These are phyloP conservation scores for Drosophila bifasciata DNA, from an alignment of 1,140 invertebrate genomes.

Conservation along the genomic window DNA sequence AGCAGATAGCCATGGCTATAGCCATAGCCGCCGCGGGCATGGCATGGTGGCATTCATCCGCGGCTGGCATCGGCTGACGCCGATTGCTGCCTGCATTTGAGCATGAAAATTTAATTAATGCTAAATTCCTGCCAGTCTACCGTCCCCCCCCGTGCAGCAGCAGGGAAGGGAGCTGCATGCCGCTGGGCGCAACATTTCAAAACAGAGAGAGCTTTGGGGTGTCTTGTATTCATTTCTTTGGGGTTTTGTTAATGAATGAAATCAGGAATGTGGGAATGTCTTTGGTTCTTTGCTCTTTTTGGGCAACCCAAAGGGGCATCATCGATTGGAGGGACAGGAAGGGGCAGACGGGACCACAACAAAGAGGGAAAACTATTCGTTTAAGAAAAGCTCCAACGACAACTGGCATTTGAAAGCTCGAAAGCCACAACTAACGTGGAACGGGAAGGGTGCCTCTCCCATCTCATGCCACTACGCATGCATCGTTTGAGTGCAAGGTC, in stretches of 20 bases:
- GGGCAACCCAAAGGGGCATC: slow-evolving; percentile 5
- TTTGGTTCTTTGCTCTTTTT: slow-evolving; percentile 11
- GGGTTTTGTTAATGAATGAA: slow-evolving; percentile 36
- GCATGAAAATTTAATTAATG: slow-evolving; percentile 72
- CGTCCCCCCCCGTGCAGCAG: slow-evolving; percentile 2
- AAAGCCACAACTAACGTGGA: neutral
- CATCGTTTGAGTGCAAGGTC: slow-evolving; percentile 35
- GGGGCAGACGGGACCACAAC: neutral
- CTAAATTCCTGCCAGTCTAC: slow-evolving; percentile 47
- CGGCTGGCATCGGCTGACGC: too few relatives aligned
- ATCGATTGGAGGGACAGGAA: neutral
- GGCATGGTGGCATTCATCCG: too few relatives aligned
- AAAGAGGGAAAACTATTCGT: neutral
- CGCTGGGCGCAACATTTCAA: slow-evolving; percentile 38
- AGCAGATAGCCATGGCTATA: too few relatives aligned
- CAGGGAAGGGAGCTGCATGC: neutral
- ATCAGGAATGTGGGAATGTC: neutral
- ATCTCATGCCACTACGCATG: slow-evolving; percentile 16
- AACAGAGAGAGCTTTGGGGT: slow-evolving; percentile 41
- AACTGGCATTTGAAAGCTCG: slow-evolving; percentile 27
- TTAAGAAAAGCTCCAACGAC: neutral
- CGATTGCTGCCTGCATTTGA: slow-evolving; percentile 57
- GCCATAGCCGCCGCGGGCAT: too few relatives aligned
- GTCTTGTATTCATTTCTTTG: slow-evolving; percentile 7
- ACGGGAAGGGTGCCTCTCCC: too few relatives aligned